Evolutionary conservation across 2,888 invertebrate species (phyloP).

Genomic region (Leptura quadrifasciata): DNA sequence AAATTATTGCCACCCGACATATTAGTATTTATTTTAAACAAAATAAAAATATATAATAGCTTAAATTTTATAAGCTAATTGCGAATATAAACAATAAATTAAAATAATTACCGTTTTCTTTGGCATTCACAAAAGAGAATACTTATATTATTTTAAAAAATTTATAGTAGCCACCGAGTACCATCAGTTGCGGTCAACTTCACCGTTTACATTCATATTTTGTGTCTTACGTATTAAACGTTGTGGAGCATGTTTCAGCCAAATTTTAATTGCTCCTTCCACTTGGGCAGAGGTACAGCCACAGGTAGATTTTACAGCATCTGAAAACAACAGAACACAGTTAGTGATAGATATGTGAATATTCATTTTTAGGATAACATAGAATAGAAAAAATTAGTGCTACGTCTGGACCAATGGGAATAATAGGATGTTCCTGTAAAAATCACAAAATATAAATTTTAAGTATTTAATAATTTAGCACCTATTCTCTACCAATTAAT

Average conservation of each 20-base stretch:
- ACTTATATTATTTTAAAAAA: neutral
- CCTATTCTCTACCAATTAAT: neutral
- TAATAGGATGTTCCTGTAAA: neutral
- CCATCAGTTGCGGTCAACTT: neutral
- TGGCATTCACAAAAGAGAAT: no score
- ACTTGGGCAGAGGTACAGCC: slow-evolving; percentile 9
- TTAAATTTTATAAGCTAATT: neutral
- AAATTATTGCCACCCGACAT: neutral
- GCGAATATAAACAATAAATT: no score
- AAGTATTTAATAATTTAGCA: neutral
- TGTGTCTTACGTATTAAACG: neutral
- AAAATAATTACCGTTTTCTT: no score
- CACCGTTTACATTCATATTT: neutral
- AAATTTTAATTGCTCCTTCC: neutral
- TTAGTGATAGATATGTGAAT: neutral
- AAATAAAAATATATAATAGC: no score
- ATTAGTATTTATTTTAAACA: no score
- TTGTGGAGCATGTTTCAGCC: slow-evolving; percentile 9
- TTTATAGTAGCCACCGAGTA: neutral
- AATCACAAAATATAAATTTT: neutral
- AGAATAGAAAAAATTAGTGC: neutral
- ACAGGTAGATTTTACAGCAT: slow-evolving; percentile 10
- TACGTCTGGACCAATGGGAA: neutral
- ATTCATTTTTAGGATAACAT: neutral
- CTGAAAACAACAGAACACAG: neutral